phyloP scores from a whole-genome alignment of 2,888 invertebrate genomes.

The Bugula neritina region DNA sequence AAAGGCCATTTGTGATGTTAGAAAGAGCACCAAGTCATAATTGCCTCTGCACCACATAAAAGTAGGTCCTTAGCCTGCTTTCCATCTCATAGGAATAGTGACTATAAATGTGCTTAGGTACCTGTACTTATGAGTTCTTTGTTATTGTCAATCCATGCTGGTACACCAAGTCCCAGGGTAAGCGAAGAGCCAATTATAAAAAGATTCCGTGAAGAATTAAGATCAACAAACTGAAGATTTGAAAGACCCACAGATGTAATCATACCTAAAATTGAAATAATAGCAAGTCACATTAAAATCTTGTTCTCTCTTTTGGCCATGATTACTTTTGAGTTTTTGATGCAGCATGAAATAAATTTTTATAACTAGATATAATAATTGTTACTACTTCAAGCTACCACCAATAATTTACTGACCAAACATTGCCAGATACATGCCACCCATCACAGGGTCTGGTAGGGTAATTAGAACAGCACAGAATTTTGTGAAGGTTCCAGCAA shows the following conservation, averaged over 20 bases:
- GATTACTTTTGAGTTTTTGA: too few relatives aligned
- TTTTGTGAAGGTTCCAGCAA: constrained; percentile 54
- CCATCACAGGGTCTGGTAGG: constrained; percentile 56
- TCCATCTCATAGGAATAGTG: too few relatives aligned
- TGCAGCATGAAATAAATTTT: too few relatives aligned
- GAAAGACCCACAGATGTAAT: constrained; percentile 48
- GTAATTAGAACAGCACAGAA: constrained; percentile 56
- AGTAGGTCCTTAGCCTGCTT: too few relatives aligned
- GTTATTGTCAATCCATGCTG: constrained; percentile 35
- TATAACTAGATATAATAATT: too few relatives aligned
- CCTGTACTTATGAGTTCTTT: constrained; percentile 38
- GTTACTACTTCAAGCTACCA: too few relatives aligned
- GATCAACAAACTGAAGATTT: constrained; percentile 59
- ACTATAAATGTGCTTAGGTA: too few relatives aligned
- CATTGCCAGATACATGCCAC: constrained; percentile 47
- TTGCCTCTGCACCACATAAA: too few relatives aligned
- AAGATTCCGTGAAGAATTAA: constrained; percentile 75
- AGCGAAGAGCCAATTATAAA: constrained; percentile 71
- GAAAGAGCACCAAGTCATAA: too few relatives aligned
- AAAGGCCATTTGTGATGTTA: too few relatives aligned
- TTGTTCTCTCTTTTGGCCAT: too few relatives aligned
- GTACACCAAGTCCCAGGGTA: constrained; percentile 67
- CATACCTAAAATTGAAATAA: constrained; percentile 47
- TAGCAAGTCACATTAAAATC: too few relatives aligned
- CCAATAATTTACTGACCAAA: constrained; percentile 48